phyloP scores from a whole-genome alignment of 1,140 invertebrate genomes.

The Episyrphus balteatus region DNA sequence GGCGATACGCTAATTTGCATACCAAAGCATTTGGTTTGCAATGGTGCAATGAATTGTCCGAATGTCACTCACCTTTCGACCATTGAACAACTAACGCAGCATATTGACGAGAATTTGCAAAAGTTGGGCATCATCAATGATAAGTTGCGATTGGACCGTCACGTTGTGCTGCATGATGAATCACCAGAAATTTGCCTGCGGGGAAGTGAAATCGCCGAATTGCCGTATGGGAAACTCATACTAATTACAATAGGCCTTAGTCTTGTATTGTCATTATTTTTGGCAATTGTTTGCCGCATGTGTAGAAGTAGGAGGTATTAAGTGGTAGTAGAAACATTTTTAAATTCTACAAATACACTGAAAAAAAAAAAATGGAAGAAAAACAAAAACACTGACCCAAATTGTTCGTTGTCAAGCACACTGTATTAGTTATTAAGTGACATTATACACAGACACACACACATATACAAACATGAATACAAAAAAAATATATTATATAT shows the following conservation, averaged over 20 bases:
- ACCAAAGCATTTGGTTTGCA: constrained; percentile 67
- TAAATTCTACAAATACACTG: too few species aligned
- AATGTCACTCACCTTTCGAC: constrained; percentile 44
- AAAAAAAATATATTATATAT: too few species aligned
- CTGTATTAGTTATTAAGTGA: too few species aligned
- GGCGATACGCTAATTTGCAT: constrained; percentile 71
- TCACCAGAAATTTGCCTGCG: constrained; percentile 48
- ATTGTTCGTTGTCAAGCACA: too few species aligned
- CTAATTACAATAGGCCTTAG: constrained; percentile 41
- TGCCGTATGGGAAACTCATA: constrained; percentile 42
- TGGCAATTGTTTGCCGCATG: constrained; percentile 37
- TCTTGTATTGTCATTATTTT: constrained; percentile 35
- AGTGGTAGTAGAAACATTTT: too few species aligned
- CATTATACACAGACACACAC: too few species aligned
- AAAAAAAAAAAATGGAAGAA: too few species aligned
- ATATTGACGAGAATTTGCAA: constrained; percentile 45
- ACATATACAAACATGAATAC: too few species aligned
- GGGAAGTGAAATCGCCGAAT: constrained; percentile 23
- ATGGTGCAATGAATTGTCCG: constrained; percentile 78
- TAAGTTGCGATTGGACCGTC: constrained; percentile 27
- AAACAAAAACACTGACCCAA: too few species aligned
- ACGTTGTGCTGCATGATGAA: constrained; percentile 48
- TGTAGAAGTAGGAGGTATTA: constrained; percentile 23
- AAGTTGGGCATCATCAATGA: constrained; percentile 41
- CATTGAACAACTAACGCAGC: constrained; percentile 38